Conservation (phyloP, 1,140 invertebrate species). For the Rhizoglyphus robini region DNA sequence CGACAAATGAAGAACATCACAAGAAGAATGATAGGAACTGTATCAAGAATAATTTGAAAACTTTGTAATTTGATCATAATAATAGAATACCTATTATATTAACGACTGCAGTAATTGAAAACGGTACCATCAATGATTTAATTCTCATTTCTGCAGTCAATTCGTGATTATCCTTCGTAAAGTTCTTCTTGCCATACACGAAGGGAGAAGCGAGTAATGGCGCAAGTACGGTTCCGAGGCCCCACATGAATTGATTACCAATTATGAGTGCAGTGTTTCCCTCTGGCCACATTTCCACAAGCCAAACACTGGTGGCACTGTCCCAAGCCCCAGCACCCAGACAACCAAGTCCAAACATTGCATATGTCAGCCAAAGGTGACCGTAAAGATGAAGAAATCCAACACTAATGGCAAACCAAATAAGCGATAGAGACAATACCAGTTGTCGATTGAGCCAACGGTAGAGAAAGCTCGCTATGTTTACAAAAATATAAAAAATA, state of each 20-base stretch:
- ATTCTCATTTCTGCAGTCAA: not conserved
- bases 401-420: not conserved
- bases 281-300: slow-evolving; percentile 19
- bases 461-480: not conserved
- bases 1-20: not conserved
- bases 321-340: slow-evolving; percentile 16
- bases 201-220: slow-evolving; percentile 20
- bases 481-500: no score
- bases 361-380: no score
- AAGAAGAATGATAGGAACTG: not conserved
- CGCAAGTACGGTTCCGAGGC: slow-evolving; percentile 16
- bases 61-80: no score
- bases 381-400: not conserved
- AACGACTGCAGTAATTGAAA: not conserved
- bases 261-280: slow-evolving; percentile 11
- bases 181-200: not conserved
- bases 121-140: slow-evolving; percentile 6
- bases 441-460: slow-evolving; percentile 1
- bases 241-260: slow-evolving; percentile 12
- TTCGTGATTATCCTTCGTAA: no score
- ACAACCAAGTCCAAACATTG: not conserved
- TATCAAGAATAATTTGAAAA: no score
- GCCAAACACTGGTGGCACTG: slow-evolving; percentile 15
- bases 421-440: not conserved
- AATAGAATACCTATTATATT: not conserved